These are phyloP conservation scores for Trichechus manatus DNA, from an alignment of 2,113 vertebrate species.

Conservation along the genomic window DNA sequence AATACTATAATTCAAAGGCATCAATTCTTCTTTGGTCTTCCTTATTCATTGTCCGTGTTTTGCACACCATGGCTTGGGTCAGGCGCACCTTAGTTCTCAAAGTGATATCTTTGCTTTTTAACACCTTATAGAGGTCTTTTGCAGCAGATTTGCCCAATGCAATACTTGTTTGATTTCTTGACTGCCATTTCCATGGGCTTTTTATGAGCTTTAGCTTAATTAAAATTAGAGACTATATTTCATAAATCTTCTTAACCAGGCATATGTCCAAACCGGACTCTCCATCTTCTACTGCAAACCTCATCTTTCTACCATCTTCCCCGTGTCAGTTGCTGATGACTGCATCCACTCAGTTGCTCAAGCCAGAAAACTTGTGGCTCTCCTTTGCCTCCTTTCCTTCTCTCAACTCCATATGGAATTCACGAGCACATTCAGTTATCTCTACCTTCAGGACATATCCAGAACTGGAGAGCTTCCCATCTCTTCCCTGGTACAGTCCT, in stretches of 20 bases:
- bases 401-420: neutral
- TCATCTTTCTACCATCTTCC: neutral
- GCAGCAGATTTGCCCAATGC: too few relatives aligned
- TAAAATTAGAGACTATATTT: neutral
- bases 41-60: too few relatives aligned
- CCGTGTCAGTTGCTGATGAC: neutral
- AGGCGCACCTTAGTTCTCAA: too few relatives aligned
- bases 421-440: neutral
- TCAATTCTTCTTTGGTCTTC: too few relatives aligned
- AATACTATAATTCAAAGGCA: too few relatives aligned
- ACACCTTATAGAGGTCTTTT: too few relatives aligned
- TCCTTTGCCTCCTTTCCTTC: neutral
- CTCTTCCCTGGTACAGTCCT: neutral
- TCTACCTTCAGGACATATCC: neutral
- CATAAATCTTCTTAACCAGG: neutral
- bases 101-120: too few relatives aligned
- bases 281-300: neutral
- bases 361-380: neutral
- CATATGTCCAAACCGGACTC: neutral
- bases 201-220: neutral
- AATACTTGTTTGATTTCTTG: too few relatives aligned
- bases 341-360: neutral
- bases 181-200: neutral
- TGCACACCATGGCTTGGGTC: too few relatives aligned
- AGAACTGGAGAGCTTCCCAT: neutral